phyloP scores from a whole-genome alignment of 2,113 vertebrate species.

The Poeciliopsis prolifica region DNA sequence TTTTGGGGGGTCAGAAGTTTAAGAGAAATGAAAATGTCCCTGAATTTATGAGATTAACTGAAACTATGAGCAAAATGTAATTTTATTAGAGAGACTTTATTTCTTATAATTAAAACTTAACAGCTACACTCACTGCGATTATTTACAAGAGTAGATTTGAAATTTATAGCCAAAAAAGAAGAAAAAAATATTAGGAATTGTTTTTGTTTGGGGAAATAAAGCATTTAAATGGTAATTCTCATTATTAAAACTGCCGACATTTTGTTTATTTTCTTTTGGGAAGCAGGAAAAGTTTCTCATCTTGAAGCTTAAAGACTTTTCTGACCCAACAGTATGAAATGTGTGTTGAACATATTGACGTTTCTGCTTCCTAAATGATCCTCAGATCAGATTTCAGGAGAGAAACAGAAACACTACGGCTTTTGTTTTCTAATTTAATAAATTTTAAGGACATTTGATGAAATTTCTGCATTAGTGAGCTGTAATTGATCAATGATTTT shows the following conservation, averaged over 20 bases:
- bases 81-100: not conserved
- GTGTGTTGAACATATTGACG: not conserved
- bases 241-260: not conserved
- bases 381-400: not conserved
- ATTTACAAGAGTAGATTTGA: too few relatives aligned
- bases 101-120: not conserved
- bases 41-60: not conserved
- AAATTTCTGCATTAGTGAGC: not conserved
- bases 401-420: too few relatives aligned
- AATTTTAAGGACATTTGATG: too few relatives aligned
- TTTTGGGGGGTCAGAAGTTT: too few relatives aligned
- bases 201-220: not conserved
- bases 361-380: not conserved
- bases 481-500: not conserved
- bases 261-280: not conserved
- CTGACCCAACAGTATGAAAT: not conserved
- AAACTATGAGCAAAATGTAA: not conserved
- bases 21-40: not conserved
- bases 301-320: not conserved
- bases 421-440: too few relatives aligned
- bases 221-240: not conserved
- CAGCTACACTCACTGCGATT: not conserved
- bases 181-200: too few relatives aligned
- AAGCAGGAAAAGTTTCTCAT: too few relatives aligned
- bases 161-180: too few relatives aligned